phyloP scores from a whole-genome alignment of 2,797 vertebrate species.

The Hippocampus kuda region DNA sequence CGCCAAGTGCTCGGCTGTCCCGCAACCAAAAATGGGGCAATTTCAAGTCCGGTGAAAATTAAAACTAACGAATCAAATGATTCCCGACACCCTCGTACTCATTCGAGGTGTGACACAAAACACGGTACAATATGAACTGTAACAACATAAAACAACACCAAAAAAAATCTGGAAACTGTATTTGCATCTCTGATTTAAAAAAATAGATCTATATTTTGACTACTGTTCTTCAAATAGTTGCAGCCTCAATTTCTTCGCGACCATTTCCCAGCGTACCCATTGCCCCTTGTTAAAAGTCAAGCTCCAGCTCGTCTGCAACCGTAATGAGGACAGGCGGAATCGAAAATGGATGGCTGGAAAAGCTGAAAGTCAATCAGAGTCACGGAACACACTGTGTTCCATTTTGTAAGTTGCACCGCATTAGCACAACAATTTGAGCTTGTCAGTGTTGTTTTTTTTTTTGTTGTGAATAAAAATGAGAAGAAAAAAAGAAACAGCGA shows the following conservation, averaged over 20 bases:
- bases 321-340: neutral
- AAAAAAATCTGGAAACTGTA: too few relatives aligned
- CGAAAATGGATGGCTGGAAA: neutral
- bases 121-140: too few relatives aligned
- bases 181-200: too few relatives aligned
- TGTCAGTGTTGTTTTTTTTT: neutral
- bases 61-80: neutral
- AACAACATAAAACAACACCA: too few relatives aligned
- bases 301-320: neutral
- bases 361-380: slow-evolving; percentile 1
- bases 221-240: too few relatives aligned
- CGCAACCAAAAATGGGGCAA: neutral
- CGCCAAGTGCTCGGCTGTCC: neutral
- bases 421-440: slow-evolving; percentile 8
- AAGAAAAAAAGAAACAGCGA: neutral
- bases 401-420: neutral
- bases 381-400: neutral
- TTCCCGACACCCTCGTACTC: too few relatives aligned
- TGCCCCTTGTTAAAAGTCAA: too few relatives aligned
- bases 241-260: too few relatives aligned
- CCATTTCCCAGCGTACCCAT: too few relatives aligned
- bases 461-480: neutral
- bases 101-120: too few relatives aligned
- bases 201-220: too few relatives aligned
- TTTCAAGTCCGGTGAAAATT: neutral